A percentile compares a stretch with the other conserved stretches of the same genome.
Conservation (phyloP, 2,797 vertebrate species). For the Intellagama lesueurii region DNA sequence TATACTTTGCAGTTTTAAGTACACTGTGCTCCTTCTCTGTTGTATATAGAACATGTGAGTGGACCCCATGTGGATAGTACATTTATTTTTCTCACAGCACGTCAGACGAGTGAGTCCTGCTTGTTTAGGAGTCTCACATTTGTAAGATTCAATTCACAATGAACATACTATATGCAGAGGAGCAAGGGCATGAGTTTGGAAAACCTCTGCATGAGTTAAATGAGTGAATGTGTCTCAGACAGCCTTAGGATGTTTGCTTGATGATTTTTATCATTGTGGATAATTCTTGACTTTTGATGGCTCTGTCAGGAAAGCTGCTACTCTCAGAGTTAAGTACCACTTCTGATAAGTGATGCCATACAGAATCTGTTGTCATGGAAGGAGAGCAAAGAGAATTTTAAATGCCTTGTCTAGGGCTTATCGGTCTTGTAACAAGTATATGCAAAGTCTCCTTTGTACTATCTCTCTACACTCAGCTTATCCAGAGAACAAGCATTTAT, state of each 20-base stretch:
- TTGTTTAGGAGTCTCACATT: background rate
- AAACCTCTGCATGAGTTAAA: background rate
- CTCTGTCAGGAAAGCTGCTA: background rate
- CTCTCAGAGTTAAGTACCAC: background rate
- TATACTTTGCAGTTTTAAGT: background rate
- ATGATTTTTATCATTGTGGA: background rate
- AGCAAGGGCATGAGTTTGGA: background rate
- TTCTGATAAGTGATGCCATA: background rate
- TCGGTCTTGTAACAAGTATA: background rate
- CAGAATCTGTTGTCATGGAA: background rate
- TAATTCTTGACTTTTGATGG: background rate
- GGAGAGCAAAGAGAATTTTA: conserved; percentile 8
- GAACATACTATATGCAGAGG: background rate
- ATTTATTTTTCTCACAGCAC: no score
- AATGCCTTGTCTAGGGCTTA: conserved; percentile 15
- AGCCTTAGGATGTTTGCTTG: background rate
- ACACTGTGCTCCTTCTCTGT: background rate
- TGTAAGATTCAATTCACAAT: background rate
- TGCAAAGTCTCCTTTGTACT: background rate
- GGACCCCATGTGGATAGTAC: background rate
- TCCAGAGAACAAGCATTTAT: background rate
- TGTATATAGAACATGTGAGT: background rate
- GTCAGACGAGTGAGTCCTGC: background rate
- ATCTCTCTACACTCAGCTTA: background rate
- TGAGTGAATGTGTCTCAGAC: background rate